Evolutionary conservation across 2,113 vertebrate genomes (phyloP), one percentile per base, ranked within the genome.

Genomic region (Bagarius yarrelli): DNA sequence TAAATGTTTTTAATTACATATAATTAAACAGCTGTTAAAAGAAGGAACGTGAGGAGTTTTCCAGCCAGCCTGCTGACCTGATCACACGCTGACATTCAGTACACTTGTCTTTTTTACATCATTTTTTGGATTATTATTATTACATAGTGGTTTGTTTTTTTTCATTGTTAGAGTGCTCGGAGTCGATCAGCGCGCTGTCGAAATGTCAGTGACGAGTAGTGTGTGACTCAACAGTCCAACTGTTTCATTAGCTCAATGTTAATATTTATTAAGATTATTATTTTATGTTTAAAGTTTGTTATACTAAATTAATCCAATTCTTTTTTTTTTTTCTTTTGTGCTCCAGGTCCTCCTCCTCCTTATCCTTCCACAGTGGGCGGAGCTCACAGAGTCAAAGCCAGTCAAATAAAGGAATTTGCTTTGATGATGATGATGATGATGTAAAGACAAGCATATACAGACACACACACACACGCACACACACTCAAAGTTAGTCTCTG

Each of bases 351-450:
- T 4, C 36, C 0, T 81, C 90, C 11, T 84, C 87, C 0, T 64
- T 79, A 0, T 77, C 89, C 4, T 91, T 87, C 63, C 90, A 87
- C 67, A 88, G 86, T 76, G 95, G 90, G 81, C 87, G 50, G 53
- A 30, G 86, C 81, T 95, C 94, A 63, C 96, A 96, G 87, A 95
- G 91, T 83, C 93, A 91, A 0, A 95, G 92, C 87, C 95, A 94
- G 0, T 85, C 87, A 0, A 64, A 87, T 2, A 94, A 76, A 92
- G 96, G 95, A 52, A 86, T 96, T 16, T 87, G 90, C 63, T 96
- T 95, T 88, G 94, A 96, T 30, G 94, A 96, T 21, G 90, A 93
- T 63, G 90, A 92, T 8, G 93, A 94, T 83, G 95, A 96, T 93
- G 95, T 96, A 93, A 81, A 79, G 25, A 66, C 75, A 44, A 25